Percentiles rank a stretch among this genome's conserved stretches.
phyloP scores from a whole-genome alignment of 2,113 vertebrate species.

The Muntiacus reevesi region DNA sequence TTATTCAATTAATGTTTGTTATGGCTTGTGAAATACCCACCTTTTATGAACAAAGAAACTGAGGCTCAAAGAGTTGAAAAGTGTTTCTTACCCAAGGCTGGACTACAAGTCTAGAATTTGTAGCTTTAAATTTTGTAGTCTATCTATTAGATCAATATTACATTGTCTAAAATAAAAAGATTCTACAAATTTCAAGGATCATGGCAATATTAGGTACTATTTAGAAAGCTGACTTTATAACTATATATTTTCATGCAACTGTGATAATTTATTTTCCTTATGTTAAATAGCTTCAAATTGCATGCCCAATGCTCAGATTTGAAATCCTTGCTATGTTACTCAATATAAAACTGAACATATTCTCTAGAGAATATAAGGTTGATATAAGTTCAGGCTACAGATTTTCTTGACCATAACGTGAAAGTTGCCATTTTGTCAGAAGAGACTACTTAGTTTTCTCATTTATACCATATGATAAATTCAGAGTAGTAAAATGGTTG shows the following conservation, averaged over 20 bases:
- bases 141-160: background rate
- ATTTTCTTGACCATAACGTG: background rate
- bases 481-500: background rate
- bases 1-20: background rate
- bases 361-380: background rate
- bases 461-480: background rate
- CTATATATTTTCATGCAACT: background rate
- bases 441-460: background rate
- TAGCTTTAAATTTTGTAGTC: background rate
- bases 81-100: background rate
- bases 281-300: background rate
- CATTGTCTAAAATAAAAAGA: background rate
- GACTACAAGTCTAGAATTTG: background rate
- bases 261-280: background rate
- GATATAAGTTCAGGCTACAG: background rate
- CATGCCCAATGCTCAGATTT: background rate
- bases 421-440: background rate
- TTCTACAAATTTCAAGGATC: background rate
- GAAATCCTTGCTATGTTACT: background rate
- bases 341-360: background rate
- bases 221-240: background rate
- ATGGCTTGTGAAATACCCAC: background rate
- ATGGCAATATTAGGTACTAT: background rate
- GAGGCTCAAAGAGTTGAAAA: background rate
- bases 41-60: background rate